phyloP scores from a whole-genome alignment of 92 coral and sea anemone species.

The Porites rus region DNA sequence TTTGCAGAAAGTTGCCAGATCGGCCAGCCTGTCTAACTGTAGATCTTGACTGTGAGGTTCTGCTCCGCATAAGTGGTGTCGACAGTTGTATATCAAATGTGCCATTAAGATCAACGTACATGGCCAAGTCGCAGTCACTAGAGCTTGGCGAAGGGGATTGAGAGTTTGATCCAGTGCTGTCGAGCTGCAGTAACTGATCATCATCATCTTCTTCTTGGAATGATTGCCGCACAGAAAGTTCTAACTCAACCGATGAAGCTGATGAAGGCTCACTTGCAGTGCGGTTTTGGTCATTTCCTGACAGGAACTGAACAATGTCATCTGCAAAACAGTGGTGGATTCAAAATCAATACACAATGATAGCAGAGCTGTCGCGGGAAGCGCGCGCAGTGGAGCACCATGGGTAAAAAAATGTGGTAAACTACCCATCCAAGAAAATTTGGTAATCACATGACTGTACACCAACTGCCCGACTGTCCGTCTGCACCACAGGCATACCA shows the following conservation, averaged over 20 bases:
- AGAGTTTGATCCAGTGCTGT: slow-evolving; percentile 28
- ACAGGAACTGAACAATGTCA: slow-evolving; percentile 73
- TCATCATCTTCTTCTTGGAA: slow-evolving; percentile 45
- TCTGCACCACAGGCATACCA: too few relatives aligned
- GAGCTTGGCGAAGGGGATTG: slow-evolving; percentile 33
- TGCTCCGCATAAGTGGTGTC: not conserved
- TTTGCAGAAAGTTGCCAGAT: slow-evolving; percentile 40
- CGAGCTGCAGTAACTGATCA: slow-evolving; percentile 30
- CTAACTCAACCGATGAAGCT: slow-evolving; percentile 5
- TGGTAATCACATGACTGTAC: too few relatives aligned
- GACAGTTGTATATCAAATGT: slow-evolving; percentile 22
- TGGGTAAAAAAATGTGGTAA: too few relatives aligned
- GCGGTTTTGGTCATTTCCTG: slow-evolving; percentile 53
- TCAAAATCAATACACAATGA: not conserved
- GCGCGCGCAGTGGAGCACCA: too few relatives aligned
- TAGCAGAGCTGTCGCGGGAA: too few relatives aligned
- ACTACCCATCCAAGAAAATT: too few relatives aligned
- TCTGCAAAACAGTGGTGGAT: slow-evolving; percentile 43
- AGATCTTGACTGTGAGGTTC: not conserved
- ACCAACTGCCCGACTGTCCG: too few relatives aligned
- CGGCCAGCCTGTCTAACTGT: not conserved
- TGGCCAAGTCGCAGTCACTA: slow-evolving; percentile 38
- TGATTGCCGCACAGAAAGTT: not conserved
- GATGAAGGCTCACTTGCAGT: not conserved
- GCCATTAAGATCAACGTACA: slow-evolving; percentile 35